Percentiles rank a stretch among this genome's conserved stretches.
Conservation (phyloP, 1,140 invertebrate genomes). For the Philaenus spumarius region DNA sequence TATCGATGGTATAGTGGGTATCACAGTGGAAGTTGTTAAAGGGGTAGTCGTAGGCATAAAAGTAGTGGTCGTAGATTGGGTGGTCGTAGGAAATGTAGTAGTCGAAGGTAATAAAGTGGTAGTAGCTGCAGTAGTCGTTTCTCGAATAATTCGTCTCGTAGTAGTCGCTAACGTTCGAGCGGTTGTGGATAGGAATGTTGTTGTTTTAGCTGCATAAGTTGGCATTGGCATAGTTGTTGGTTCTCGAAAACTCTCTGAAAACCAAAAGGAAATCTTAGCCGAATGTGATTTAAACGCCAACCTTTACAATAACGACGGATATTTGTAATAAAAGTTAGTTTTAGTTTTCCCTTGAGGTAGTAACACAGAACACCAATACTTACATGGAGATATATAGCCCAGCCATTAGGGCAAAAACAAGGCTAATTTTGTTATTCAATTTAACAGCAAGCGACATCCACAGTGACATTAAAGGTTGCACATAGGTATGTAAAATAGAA, state of each 20-base stretch:
- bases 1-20: conserved; percentile 42
- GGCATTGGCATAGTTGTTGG: conserved; percentile 50
- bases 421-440: too few relatives aligned
- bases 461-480: too few relatives aligned
- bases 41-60: conserved; percentile 38
- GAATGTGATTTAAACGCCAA: neutral
- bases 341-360: too few relatives aligned
- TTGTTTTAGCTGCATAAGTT: conserved; percentile 42
- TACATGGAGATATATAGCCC: too few relatives aligned
- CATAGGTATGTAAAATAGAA: too few relatives aligned
- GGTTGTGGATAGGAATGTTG: conserved; percentile 30
- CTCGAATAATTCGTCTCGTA: conserved; percentile 10
- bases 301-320: too few relatives aligned
- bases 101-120: conserved; percentile 18
- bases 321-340: too few relatives aligned
- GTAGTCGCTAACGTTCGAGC: conserved; percentile 37
- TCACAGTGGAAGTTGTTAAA: conserved; percentile 36
- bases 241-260: conserved; percentile 52
- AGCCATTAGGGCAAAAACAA: too few relatives aligned
- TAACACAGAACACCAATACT: too few relatives aligned
- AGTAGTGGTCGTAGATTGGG: conserved; percentile 20
- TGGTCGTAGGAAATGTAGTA: conserved; percentile 1
- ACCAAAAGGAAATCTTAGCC: conserved; percentile 14
- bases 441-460: too few relatives aligned
- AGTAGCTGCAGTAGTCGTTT: conserved; percentile 18